Base-by-base conservation (phyloP, 1,140 invertebrate species). In the Drosophila kepulauana region DNA sequence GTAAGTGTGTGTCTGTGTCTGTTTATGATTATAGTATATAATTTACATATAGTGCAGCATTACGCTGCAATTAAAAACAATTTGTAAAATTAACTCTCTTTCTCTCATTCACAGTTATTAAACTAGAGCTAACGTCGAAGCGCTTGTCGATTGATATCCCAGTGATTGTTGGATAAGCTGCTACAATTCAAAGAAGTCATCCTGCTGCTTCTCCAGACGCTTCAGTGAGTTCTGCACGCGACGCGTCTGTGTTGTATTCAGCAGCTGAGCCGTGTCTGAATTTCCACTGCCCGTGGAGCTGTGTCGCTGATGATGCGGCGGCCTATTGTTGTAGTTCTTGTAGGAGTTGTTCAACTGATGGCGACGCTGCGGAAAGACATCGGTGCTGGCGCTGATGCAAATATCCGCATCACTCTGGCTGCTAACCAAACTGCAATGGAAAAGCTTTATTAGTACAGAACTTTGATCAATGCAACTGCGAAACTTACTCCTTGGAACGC, bases 161-260 rank as follows among this genome's bases (percentile, higher is more conserved):
- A 52, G n/a, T 25, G n/a, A n/a, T 3, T 15, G 25, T 33, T 33
- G 25, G 28, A 52, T n/a, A 52, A 52, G 51, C 51, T 52, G 95
- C 96, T 97, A 98, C 95, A 98, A 96, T 93, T 98, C 96, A 92
- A 97, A 98, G 92, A 97, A 95, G 92, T 98, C 97, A 85, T 98
- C 97, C 92, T 97, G 97, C 84, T 96, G 95, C 82, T 96, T 95
- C 93, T 97, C 96, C 62, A 97, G 94, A 81, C 96, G 95, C 92
- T 96, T 95, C 46, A 97, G 91, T 1, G 97, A 97, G 70, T 94
- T 96, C 90, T 95, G 95, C 3, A 98, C 95, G 85, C 95, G 95
- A 75, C 95, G 94, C 38, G 96, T 96, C 91, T 97, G 96, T 11
- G 96, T 97, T 85, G 97, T 95, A 11, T 96, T 95, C 13, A 96